Percentiles rank a stretch among this genome's conserved stretches.
Conservation (phyloP, 2,113 vertebrate genomes). For the Motacilla alba region DNA sequence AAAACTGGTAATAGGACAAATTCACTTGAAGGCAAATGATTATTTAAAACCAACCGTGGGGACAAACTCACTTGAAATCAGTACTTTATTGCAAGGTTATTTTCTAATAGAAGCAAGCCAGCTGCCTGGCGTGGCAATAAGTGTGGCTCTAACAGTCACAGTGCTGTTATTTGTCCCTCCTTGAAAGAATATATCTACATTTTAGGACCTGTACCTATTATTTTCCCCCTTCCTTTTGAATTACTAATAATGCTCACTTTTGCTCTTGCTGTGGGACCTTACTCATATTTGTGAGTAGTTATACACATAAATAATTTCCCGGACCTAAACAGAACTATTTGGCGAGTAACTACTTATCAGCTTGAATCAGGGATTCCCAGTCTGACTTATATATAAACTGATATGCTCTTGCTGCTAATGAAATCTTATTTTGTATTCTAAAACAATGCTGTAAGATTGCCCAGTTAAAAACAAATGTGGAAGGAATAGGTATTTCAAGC, state of each 20-base stretch:
- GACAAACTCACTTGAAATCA: background rate
- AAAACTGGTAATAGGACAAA: background rate
- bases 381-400: background rate
- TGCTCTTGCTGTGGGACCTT: background rate
- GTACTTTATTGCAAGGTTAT: background rate
- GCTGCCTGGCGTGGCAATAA: background rate
- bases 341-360: background rate
- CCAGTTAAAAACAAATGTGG: background rate
- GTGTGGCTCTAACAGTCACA: background rate
- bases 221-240: background rate
- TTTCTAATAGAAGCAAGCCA: background rate
- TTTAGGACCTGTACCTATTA: background rate
- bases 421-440: conserved; percentile 2
- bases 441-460: background rate
- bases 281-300: background rate
- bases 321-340: background rate
- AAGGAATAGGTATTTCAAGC: background rate
- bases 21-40: background rate
- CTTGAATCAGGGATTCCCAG: background rate
- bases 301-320: background rate
- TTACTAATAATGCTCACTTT: background rate
- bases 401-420: background rate
- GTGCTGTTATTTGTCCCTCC: background rate
- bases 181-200: background rate
- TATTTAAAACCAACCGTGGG: background rate